phyloP scores from a whole-genome alignment of 2,113 vertebrate species.

The Genyomyrus donnyi region DNA sequence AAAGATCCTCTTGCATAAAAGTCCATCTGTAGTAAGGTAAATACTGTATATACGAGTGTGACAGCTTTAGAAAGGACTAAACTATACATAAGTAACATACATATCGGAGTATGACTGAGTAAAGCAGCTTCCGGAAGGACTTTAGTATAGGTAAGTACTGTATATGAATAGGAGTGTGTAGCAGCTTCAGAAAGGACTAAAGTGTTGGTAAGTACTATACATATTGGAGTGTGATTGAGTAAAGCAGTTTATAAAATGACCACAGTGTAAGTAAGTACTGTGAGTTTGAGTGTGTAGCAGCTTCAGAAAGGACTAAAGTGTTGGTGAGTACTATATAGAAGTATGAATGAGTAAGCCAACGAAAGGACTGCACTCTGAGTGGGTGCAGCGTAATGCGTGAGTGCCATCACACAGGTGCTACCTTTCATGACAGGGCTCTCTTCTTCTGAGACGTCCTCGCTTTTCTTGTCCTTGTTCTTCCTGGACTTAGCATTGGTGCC shows the following conservation, averaged over 20 bases:
- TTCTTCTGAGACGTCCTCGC: slow-evolving; percentile 18
- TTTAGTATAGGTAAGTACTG: neutral
- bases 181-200: neutral
- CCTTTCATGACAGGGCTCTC: slow-evolving; percentile 23
- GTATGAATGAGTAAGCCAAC: neutral
- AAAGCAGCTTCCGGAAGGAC: neutral
- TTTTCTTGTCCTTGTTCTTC: slow-evolving; percentile 32
- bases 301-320: neutral
- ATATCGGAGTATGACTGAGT: neutral
- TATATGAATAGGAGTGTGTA: neutral
- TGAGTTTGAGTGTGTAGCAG: neutral
- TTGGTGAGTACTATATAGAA: neutral
- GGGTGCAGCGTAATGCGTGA: neutral
- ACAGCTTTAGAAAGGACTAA: neutral
- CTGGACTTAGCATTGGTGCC: slow-evolving; percentile 23
- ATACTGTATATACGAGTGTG: neutral
- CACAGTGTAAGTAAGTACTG: neutral
- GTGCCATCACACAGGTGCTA: neutral
- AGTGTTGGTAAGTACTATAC: neutral
- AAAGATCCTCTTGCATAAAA: neutral
- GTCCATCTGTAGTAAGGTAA: neutral
- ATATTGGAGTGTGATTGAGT: neutral
- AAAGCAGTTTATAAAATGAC: neutral
- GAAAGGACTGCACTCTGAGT: neutral
- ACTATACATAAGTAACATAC: neutral